Evolutionary conservation across 2,797 vertebrate species (phyloP), one percentile per base, ranked within the genome.

Genomic region (Podarcis lilfordi): DNA sequence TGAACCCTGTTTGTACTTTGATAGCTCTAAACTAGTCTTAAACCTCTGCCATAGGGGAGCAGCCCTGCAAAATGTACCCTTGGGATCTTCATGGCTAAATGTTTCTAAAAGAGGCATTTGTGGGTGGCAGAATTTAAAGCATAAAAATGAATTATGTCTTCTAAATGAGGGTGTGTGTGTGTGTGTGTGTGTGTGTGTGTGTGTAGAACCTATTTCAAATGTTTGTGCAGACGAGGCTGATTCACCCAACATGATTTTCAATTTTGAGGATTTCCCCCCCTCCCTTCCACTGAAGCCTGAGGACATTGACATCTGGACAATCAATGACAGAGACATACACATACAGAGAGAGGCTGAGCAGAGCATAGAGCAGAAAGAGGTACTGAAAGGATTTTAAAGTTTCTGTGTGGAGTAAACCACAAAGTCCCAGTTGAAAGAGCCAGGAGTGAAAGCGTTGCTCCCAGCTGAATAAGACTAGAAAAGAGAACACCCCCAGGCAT

Each of bases 401-500:
- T 96, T 95, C 94, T 93, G 1, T 91, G 91, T 91, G 92, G 93
- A 95, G 93, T 95, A 94, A 91, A 95, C 94, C 96, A 96, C 95
- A 96, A 96, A 97, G 96, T 96, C 91, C 95, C 95, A 95, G 96
- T 96, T 97, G 95, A 97, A 97, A 97, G 96, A 91, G 86, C 88
- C 94, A 92, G 90, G 92, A 96, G 96, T 95, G 95, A 96, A 96
- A 95, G 96, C 96, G 43, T 93, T 93, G 94, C 79, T 97, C 97
- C 96, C 97, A 96, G 93, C 94, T 94, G 96, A 96, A 94, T 97
- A 87, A 92, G 94, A 96, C 93, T 95, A 94, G 96, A 96, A 96
- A 96, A 96, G 96, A 97, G 95, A 96, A 97, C 93, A 96, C 95
- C 97, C 96, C 89, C 95, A 97, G 97, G 96, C 97, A 96, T 97